A percentile compares a stretch with the other conserved stretches of the same genome.
phyloP scores from a whole-genome alignment of 2,113 vertebrate genomes.

The Nasalis larvatus region DNA sequence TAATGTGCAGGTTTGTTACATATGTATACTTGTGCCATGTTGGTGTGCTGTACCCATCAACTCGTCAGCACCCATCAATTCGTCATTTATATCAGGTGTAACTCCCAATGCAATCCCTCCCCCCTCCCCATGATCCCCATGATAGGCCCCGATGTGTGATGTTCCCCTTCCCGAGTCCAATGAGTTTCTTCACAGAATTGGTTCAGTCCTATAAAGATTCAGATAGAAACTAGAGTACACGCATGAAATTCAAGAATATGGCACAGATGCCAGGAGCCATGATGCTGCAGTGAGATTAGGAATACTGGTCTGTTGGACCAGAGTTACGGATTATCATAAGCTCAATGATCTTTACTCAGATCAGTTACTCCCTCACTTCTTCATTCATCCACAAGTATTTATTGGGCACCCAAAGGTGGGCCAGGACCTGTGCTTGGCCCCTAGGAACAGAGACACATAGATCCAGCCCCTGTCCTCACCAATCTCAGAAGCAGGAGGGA shows the following conservation, averaged over 20 bases:
- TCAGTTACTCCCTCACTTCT: not conserved
- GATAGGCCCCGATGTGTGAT: too few relatives aligned
- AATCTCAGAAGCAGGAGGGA: not conserved
- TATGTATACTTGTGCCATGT: too few relatives aligned
- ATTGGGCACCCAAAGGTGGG: not conserved
- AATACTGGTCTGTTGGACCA: not conserved
- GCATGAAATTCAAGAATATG: not conserved
- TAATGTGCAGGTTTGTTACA: too few relatives aligned
- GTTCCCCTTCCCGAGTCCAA: too few relatives aligned
- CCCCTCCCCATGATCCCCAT: too few relatives aligned
- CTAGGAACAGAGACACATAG: not conserved
- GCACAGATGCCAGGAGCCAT: not conserved
- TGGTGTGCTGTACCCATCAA: too few relatives aligned
- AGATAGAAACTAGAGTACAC: not conserved
- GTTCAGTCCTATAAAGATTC: not conserved
- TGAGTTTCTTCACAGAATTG: too few relatives aligned
- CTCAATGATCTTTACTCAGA: not conserved
- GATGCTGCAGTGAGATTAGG: not conserved
- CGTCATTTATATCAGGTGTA: too few relatives aligned
- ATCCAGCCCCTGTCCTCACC: not conserved
- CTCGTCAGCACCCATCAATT: too few relatives aligned
- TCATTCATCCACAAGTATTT: not conserved
- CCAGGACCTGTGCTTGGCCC: not conserved
- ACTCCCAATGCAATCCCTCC: too few relatives aligned
- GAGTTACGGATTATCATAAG: not conserved